Evolutionary conservation across 2,113 vertebrate species (phyloP).

Genomic region (Ia io): DNA sequence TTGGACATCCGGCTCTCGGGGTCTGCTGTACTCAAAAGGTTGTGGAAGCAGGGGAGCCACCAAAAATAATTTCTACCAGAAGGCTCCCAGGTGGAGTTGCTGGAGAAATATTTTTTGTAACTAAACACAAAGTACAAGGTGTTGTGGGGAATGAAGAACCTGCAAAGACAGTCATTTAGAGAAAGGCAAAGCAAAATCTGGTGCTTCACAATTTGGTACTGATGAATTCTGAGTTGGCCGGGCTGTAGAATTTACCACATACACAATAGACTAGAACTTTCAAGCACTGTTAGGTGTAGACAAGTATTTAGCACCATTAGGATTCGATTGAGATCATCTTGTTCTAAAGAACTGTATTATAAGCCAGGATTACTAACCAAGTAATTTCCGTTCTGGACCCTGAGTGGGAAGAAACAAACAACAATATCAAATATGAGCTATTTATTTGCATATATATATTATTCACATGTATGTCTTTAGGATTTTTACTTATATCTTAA

Average conservation of each 20-base stretch:
- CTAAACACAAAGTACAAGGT: neutral
- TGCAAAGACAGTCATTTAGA: neutral
- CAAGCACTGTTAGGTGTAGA: neutral
- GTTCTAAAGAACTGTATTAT: neutral
- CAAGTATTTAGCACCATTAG: neutral
- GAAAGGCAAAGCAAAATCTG: neutral
- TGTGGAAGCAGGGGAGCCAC: neutral
- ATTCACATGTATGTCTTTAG: neutral
- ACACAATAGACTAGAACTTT: neutral
- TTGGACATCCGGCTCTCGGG: conserved; percentile 29
- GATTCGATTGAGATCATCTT: neutral
- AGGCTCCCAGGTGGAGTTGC: neutral
- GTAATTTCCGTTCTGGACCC: neutral
- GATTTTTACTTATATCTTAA: conserved; percentile 14
- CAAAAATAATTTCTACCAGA: neutral
- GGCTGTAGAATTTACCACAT: neutral
- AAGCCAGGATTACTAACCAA: neutral
- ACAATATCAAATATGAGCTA: neutral
- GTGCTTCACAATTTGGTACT: neutral
- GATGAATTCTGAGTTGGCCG: neutral
- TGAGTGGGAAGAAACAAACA: neutral
- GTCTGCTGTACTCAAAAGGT: neutral
- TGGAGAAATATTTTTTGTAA: neutral
- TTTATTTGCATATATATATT: neutral
- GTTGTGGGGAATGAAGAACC: neutral